phyloP scores from a whole-genome alignment of 2,113 vertebrate genomes.

The Herpetotheres cachinnans region DNA sequence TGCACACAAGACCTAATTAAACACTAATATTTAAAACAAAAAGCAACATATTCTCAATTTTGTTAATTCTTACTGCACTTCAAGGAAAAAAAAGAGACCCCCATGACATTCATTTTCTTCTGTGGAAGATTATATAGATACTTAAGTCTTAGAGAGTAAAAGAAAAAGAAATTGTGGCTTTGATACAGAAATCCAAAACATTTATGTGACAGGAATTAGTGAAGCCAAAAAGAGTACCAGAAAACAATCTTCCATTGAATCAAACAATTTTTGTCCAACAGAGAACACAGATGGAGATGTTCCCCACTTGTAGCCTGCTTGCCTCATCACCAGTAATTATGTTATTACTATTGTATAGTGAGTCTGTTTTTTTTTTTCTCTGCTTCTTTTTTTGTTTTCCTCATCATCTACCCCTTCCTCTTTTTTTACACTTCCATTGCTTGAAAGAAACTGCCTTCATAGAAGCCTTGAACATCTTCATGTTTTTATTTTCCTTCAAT shows the following conservation, averaged over 20 bases:
- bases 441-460: conserved; percentile 14
- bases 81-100: not conserved
- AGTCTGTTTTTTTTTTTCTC: conserved; percentile 22
- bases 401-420: not conserved
- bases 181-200: conserved; percentile 39
- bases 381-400: not conserved
- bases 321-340: conserved; percentile 57
- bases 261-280: conserved; percentile 43
- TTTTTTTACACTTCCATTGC: conserved; percentile 4
- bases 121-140: not conserved
- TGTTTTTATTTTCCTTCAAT: conserved; percentile 8
- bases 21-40: not conserved
- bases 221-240: conserved; percentile 50
- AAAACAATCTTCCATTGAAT: conserved; percentile 43
- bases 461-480: conserved; percentile 1
- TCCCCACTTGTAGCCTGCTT: conserved; percentile 55
- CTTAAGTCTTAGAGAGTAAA: conserved; percentile 1
- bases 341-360: conserved; percentile 53
- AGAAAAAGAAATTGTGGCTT: conserved; percentile 6
- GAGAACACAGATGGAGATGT: conserved; percentile 49
- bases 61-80: not conserved
- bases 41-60: not conserved
- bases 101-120: not conserved
- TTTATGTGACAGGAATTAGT: conserved; percentile 56
- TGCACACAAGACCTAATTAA: not conserved